Evolutionary conservation across 2,888 invertebrate genomes (phyloP), one percentile per base, ranked within the genome.

Genomic region (Nemotelus nigrinus): DNA sequence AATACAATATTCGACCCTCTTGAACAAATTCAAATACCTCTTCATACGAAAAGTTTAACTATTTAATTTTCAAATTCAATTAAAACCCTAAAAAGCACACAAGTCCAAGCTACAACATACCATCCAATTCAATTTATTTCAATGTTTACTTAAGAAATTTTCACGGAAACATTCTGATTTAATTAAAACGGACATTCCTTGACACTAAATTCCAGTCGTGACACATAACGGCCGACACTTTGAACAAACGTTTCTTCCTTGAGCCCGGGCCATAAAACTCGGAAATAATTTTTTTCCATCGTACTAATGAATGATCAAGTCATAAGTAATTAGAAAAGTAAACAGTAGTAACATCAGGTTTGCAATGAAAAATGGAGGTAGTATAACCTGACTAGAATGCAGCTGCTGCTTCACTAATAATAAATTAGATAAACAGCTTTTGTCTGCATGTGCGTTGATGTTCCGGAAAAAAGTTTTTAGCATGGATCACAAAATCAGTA

Each of bases 81-180:
- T 25, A 25, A 25, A 25, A 25, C 25, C 25, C 25, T 25, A 25
- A 25, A 25, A 25, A 25, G 25, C 1, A 25, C 25, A 25, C 25
- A 25, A 25, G 25, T 25, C 25, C 25, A 25, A 25, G 25, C 25
- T 25, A 25, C 25, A 25, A 25, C 25, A 25, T 25, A 25, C 25
- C 25, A 25, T 25, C 25, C 25, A 25, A 25, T 25, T 25, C 1
- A 58, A 39, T 48, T 48, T 8, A 68, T 68, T 7, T 50, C 8
- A 44, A 39, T 68, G 67, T 68, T 68, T 48, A 44, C 44, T 68
- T 39, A 68, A 68, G 50, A 68, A 68, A 50, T 68, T 39, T 68
- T 50, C 67, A 8, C 39, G 3, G 67, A 68, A 8, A 2, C 48
- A 50, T 48, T 68, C 48, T 68, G 50, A 68, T 68, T 68, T 68